Percentiles rank a stretch among this genome's conserved stretches.
Conservation (phyloP, 2,888 invertebrate species). For the Synanthedon andrenaeformis region DNA sequence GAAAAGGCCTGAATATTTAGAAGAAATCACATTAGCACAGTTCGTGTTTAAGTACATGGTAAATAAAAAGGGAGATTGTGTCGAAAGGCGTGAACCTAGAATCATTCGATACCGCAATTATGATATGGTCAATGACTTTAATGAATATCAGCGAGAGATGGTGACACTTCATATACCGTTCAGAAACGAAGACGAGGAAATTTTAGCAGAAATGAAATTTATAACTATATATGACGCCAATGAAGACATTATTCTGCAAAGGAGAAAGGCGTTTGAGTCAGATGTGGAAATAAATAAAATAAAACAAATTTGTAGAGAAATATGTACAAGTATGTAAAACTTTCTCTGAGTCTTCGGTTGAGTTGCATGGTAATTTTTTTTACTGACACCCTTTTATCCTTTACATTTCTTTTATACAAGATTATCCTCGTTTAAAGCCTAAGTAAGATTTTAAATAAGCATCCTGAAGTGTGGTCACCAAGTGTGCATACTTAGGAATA, state of each 20-base stretch:
- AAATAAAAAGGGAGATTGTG: slow-evolving; percentile 14
- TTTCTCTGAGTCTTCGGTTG: no score
- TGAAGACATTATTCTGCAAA: slow-evolving; percentile 9
- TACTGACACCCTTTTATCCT: no score
- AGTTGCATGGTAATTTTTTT: no score
- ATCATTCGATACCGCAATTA: slow-evolving; percentile 31
- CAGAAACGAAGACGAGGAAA: slow-evolving; percentile 26
- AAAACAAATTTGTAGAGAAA: no score
- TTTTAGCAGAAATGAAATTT: slow-evolving; percentile 26
- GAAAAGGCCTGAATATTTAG: slow-evolving; percentile 28
- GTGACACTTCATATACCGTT: slow-evolving; percentile 31
- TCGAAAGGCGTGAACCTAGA: slow-evolving; percentile 14
- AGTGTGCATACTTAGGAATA: no score
- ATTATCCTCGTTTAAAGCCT: no score
- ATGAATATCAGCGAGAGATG: slow-evolving; percentile 33
- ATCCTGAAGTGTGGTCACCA: no score
- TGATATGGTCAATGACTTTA: slow-evolving; percentile 22
- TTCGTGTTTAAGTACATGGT: slow-evolving; percentile 27
- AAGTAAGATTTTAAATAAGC: no score
- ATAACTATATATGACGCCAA: slow-evolving; percentile 25
- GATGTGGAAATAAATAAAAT: no score
- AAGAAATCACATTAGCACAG: slow-evolving; percentile 28
- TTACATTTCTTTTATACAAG: no score
- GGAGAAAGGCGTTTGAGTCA: no score
- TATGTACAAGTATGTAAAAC: no score